These are phyloP conservation scores for Furcula furcula DNA, from an alignment of 2,888 invertebrate species.

Conservation along the genomic window DNA sequence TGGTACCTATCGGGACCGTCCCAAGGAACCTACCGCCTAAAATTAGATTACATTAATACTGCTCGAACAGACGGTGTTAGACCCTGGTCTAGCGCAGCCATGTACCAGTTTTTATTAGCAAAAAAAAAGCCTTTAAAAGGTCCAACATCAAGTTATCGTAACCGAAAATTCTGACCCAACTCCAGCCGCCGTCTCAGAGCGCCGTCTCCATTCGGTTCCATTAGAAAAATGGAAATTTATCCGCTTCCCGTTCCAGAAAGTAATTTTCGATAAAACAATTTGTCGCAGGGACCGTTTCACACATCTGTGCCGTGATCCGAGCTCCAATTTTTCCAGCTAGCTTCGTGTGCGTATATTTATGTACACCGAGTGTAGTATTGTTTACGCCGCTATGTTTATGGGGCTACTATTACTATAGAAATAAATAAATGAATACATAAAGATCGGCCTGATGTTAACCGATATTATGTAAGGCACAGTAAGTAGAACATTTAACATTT, in stretches of 20 bases:
- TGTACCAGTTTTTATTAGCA: no score
- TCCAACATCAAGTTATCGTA: constrained; percentile 24
- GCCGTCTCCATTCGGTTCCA: constrained; percentile 49
- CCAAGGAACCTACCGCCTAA: no score
- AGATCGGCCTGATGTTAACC: no score
- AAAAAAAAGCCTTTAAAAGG: no score
- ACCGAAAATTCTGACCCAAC: constrained; percentile 39
- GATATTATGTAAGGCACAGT: no score
- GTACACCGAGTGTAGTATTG: constrained; percentile 17
- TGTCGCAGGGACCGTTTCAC: constrained; percentile 67
- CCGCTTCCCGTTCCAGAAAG: constrained; percentile 57
- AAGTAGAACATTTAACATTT: no score
- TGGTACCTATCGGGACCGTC: no score
- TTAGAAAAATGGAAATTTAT: constrained; percentile 74
- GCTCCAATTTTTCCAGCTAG: constrained; percentile 45
- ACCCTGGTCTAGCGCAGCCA: no score
- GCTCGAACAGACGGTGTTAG: no score
- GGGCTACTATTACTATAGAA: neutral
- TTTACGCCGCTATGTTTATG: constrained; percentile 20
- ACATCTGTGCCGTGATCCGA: constrained; percentile 64
- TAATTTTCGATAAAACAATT: constrained; percentile 81
- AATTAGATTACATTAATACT: no score
- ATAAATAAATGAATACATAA: no score
- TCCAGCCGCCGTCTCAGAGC: constrained; percentile 29
- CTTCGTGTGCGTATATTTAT: constrained; percentile 17